Conservation (phyloP, 2,888 invertebrate genomes). For the Anticlea derivata region DNA sequence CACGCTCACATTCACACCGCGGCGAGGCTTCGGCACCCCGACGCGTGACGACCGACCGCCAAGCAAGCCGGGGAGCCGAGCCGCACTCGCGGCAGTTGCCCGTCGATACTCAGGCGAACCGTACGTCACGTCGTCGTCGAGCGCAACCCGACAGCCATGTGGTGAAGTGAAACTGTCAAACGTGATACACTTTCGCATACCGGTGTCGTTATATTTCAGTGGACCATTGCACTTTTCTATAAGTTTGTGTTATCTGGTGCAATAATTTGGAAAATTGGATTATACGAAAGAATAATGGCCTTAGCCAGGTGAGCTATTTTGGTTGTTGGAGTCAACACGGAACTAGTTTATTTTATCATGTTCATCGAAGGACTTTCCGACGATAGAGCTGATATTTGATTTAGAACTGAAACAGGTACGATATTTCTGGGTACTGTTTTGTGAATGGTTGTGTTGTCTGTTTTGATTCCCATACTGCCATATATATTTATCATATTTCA, state of each 20-base stretch:
- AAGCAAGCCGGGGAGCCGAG: constrained; percentile 3
- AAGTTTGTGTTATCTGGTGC: constrained; percentile 73
- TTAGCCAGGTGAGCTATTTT: constrained; percentile 84
- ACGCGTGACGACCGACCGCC: constrained; percentile 24
- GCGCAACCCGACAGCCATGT: constrained; percentile 73
- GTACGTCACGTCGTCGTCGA: constrained; percentile 61
- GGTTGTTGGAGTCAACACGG: constrained; percentile 81
- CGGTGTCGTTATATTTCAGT: constrained; percentile 59
- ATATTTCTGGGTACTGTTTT: constrained; percentile 22
- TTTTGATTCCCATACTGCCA: constrained; percentile 27
- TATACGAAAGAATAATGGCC: constrained; percentile 82
- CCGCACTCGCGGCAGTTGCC: constrained; percentile 62
- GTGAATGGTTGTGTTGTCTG: constrained; percentile 26
- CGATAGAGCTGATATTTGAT: constrained; percentile 58
- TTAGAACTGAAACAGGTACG: constrained; percentile 56
- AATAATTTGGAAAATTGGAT: constrained; percentile 80
- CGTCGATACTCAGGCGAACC: constrained; percentile 67
- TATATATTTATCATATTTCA: neutral
- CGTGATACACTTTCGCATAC: constrained; percentile 75
- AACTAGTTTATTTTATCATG: constrained; percentile 79
- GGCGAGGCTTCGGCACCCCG: constrained; percentile 37
- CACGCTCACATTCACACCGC: constrained; percentile 52
- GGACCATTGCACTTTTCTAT: constrained; percentile 57
- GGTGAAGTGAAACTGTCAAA: constrained; percentile 83
- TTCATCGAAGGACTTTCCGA: constrained; percentile 72